These are phyloP conservation scores for Nephrotoma appendiculata DNA, from an alignment of 2,888 invertebrate species.

Conservation along the genomic window DNA sequence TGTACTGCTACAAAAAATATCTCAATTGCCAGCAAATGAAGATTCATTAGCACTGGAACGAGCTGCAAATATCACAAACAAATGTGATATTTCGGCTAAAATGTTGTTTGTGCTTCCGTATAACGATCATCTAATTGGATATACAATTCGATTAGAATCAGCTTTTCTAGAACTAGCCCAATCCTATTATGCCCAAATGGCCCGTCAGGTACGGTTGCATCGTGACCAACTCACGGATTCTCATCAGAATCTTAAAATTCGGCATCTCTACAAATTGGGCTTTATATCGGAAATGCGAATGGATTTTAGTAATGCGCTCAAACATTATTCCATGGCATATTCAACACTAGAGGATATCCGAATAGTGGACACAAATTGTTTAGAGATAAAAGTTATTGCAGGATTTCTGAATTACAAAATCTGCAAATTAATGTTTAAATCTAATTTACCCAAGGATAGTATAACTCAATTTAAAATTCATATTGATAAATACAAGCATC, in stretches of 20 bases:
- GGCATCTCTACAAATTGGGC: slow-evolving; percentile 95
- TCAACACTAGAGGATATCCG: slow-evolving; percentile 77
- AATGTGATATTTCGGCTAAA: slow-evolving; percentile 85
- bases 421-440: slow-evolving; percentile 75
- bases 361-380: slow-evolving; percentile 75
- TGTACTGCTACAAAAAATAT: slow-evolving; percentile 77
- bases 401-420: slow-evolving; percentile 93
- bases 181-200: slow-evolving; percentile 81
- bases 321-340: slow-evolving; percentile 79
- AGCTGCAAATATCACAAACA: slow-evolving; percentile 76
- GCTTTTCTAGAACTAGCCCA: slow-evolving; percentile 89
- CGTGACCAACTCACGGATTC: slow-evolving; percentile 79
- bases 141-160: slow-evolving; percentile 68
- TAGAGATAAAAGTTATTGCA: slow-evolving; percentile 89
- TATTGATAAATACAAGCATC: slow-evolving; percentile 72
- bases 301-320: slow-evolving; percentile 70
- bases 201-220: slow-evolving; percentile 74
- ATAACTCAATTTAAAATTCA: slow-evolving; percentile 89
- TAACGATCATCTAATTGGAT: slow-evolving; percentile 69
- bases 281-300: slow-evolving; percentile 89
- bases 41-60: slow-evolving; percentile 78
- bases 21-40: slow-evolving; percentile 63
- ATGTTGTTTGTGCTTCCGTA: slow-evolving; percentile 84
- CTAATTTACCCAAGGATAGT: slow-evolving; percentile 84
- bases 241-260: slow-evolving; percentile 81